Evolutionary conservation across 2,888 invertebrate genomes (phyloP).

Genomic region (Siphlonurus alternatus): DNA sequence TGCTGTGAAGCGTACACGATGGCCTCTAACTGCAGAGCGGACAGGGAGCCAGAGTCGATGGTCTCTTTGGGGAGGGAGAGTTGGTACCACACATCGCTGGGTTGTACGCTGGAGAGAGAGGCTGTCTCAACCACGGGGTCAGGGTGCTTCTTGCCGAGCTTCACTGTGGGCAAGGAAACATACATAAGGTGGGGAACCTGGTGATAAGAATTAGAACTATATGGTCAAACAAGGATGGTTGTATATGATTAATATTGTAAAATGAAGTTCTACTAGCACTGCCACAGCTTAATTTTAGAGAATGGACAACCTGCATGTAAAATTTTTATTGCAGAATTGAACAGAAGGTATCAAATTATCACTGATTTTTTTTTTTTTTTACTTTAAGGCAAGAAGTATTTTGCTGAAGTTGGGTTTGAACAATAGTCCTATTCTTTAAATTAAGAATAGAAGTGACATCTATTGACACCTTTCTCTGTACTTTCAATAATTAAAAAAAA

Average conservation of each 20-base stretch:
- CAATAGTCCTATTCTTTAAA: no score
- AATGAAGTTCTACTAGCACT: no score
- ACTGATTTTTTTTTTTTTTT: no score
- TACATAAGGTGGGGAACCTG: conserved; percentile 2
- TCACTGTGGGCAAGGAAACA: conserved; percentile 40
- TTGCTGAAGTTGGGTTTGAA: no score
- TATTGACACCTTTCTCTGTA: no score
- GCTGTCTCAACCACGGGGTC: conserved; percentile 99
- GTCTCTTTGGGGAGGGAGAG: conserved; percentile 68
- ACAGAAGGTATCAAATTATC: conserved; percentile 7
- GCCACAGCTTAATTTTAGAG: no score
- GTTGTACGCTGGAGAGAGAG: conserved; percentile 88
- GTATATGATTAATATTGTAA: no score
- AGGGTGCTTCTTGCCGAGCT: conserved; percentile 89
- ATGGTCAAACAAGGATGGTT: not conserved
- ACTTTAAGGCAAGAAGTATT: no score
- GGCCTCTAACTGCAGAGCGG: conserved; percentile 92
- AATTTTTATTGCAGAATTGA: no score
- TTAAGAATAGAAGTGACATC: no score
- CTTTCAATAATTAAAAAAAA: no score
- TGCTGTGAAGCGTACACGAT: conserved; percentile 96
- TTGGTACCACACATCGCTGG: conserved; percentile 81
- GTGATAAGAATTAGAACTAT: not conserved
- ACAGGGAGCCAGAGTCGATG: conserved; percentile 69
- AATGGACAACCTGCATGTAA: no score